Percentiles rank a stretch among this genome's conserved stretches.
Conservation (phyloP, 2,888 invertebrate species). For the Heliconius erato region DNA sequence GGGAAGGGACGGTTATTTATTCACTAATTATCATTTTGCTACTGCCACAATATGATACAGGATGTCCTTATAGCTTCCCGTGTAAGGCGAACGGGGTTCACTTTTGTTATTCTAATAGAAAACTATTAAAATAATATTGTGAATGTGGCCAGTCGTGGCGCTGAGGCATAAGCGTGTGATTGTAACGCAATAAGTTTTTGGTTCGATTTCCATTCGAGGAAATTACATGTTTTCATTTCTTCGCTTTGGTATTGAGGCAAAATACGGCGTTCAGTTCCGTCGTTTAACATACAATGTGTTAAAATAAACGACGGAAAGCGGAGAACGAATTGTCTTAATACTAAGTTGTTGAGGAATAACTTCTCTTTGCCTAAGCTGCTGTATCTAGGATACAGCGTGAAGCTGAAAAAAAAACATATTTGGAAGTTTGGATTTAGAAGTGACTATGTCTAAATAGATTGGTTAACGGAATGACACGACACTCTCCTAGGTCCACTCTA, state of each 20-base stretch:
- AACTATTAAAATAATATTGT: neutral
- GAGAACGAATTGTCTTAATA: too few species aligned
- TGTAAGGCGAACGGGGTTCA: slow-evolving; percentile 40
- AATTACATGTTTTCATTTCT: neutral
- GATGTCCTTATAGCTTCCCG: slow-evolving; percentile 68
- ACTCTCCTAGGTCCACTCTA: neutral
- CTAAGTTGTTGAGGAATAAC: too few species aligned
- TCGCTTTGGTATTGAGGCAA: neutral
- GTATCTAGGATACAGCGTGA: neutral
- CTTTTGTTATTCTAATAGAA: neutral
- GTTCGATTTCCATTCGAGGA: neutral
- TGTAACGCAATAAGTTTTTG: neutral
- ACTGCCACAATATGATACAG: slow-evolving; percentile 66
- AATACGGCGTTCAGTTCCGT: neutral
- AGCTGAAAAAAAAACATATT: too few species aligned
- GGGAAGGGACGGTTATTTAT: slow-evolving; percentile 63
- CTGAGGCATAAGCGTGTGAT: too few species aligned
- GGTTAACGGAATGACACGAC: neutral
- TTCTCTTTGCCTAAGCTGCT: neutral
- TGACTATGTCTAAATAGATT: too few species aligned
- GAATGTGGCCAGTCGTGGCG: neutral
- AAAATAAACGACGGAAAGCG: neutral
- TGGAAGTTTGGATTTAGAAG: too few species aligned
- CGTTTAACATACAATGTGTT: neutral
- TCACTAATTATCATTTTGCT: slow-evolving; percentile 74